Evolutionary conservation across 2,888 invertebrate species (phyloP), one percentile per base, ranked within the genome.

Genomic region (Ligdia adustata): DNA sequence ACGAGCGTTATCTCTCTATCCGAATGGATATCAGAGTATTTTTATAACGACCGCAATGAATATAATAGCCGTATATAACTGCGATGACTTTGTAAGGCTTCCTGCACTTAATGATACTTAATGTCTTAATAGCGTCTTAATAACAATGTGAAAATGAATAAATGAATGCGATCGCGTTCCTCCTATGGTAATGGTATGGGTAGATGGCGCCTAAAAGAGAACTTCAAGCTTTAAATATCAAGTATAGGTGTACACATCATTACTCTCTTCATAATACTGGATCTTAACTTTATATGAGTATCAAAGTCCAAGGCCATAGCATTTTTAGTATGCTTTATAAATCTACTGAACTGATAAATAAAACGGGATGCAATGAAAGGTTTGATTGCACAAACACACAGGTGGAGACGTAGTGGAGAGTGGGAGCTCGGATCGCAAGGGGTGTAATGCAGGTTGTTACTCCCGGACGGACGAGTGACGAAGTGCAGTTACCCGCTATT

Each of bases 401-500:
- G 67, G 70, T 72, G 65, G 67, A 64, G 72, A n/a, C n/a, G n/a
- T 60, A 56, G 64, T 59, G 61, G 50, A 60, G 60, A 33, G 28
- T 24, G 38, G 34, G 39, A 27, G 57, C 60, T 62, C 62, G 64
- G 64, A 56, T 59, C 52, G 56, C 59, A 34, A 54, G 69, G 76
- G 73, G 72, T 66, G 75, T 66, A 69, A 65, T 69, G 75, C 80
- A 82, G 85, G 83, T 81, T 84, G 83, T 81, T 83, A 79, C 84
- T 81, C 85, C 82, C 84, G 79, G 79, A 79, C 79, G 75, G 79
- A 79, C 81, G 82, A 72, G 77, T 87, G 87, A 86, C 87, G 84
- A 82, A 86, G 86, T 88, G 86, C 86, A 87, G 83, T 84, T 85
- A 82, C 85, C 79, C 82, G 81, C 79, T 82, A 84, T 62, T 85